These are phyloP conservation scores for Gymnoscopelus braueri DNA, from an alignment of 2,797 vertebrate genomes.

Conservation along the genomic window DNA sequence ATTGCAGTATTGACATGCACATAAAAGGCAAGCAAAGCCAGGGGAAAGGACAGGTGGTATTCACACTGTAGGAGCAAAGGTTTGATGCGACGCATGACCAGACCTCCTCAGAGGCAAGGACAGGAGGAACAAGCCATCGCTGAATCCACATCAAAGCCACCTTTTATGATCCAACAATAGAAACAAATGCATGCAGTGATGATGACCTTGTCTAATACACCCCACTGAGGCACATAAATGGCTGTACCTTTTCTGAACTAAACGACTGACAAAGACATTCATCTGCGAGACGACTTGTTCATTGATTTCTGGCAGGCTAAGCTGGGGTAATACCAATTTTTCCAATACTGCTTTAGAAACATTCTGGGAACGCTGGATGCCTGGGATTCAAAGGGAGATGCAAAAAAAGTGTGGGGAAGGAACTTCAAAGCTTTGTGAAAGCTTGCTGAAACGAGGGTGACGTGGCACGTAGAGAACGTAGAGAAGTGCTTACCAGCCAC, in stretches of 20 bases:
- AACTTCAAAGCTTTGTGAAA: too few species aligned
- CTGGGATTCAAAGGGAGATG: too few species aligned
- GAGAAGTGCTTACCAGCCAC: conserved; percentile 12
- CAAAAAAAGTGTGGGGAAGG: too few species aligned
- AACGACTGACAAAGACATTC: too few species aligned
- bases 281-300: too few species aligned
- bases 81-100: neutral
- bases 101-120: conserved; percentile 25
- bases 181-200: conserved; percentile 38
- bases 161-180: conserved; percentile 25
- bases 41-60: conserved; percentile 50
- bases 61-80: conserved; percentile 15
- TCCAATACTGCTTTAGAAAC: neutral
- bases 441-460: neutral
- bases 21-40: conserved; percentile 74
- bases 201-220: neutral
- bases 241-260: too few species aligned
- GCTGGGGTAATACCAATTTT: neutral
- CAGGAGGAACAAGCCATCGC: conserved; percentile 1
- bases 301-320: too few species aligned
- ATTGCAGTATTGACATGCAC: conserved; percentile 61
- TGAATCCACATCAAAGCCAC: conserved; percentile 40
- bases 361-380: too few species aligned
- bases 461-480: conserved; percentile 9
- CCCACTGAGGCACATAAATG: too few species aligned